Percentiles rank a stretch among this genome's conserved stretches.
Conservation (phyloP, 2,888 invertebrate species). For the Petrophora chlorosata region DNA sequence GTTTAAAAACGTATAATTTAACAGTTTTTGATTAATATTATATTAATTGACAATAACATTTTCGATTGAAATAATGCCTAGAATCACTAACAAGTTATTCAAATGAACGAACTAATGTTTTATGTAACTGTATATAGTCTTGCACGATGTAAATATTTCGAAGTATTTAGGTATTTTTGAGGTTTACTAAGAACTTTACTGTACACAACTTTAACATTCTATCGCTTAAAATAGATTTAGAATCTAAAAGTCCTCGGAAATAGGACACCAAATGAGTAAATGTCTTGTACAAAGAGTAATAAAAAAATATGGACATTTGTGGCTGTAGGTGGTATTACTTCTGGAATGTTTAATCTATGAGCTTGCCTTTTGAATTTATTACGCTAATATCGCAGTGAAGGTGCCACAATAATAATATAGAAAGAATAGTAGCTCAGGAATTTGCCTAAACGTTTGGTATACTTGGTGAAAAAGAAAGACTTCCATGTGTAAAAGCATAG, state of each 20-base stretch:
- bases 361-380: conserved; percentile 27
- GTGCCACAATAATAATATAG: background rate
- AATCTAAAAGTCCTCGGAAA: background rate
- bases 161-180: conserved; percentile 14
- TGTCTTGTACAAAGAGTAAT: background rate
- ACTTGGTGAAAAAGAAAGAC: too few species aligned
- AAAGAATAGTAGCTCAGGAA: too few species aligned
- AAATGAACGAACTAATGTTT: background rate
- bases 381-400: conserved; percentile 3
- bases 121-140: conserved; percentile 42
- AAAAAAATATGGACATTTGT: background rate
- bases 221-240: conserved; percentile 1
- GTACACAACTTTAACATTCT: background rate
- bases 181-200: background rate
- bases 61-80: conserved; percentile 25
- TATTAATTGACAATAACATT: conserved; percentile 28
- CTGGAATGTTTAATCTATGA: conserved; percentile 40
- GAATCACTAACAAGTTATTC: background rate
- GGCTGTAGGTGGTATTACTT: conserved; percentile 5
- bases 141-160: conserved; percentile 39
- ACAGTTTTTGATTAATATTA: conserved; percentile 15
- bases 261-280: background rate
- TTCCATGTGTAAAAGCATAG: too few species aligned
- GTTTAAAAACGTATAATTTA: too few species aligned
- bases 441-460: too few species aligned